These are phyloP conservation scores for Drosophila repletoides DNA, from an alignment of 1,140 invertebrate genomes.

Conservation along the genomic window DNA sequence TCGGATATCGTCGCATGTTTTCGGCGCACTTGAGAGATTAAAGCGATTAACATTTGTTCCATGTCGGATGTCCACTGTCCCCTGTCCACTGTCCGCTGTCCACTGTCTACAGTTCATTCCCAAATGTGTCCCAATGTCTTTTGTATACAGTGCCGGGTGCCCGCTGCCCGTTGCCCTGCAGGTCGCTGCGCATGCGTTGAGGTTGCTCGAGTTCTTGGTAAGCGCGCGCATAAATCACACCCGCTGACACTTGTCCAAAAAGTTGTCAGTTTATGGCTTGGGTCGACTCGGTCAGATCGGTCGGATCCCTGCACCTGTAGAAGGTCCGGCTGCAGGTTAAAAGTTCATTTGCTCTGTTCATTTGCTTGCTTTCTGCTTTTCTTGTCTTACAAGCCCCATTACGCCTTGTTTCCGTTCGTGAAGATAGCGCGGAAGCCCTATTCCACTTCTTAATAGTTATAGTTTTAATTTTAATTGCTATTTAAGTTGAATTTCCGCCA, in stretches of 20 bases:
- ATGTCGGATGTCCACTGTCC: constrained; percentile 51
- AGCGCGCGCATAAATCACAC: constrained; percentile 74
- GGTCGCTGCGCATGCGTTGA: constrained; percentile 72
- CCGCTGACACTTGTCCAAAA: constrained; percentile 73
- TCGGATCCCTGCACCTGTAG: constrained; percentile 55
- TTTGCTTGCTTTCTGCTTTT: not conserved
- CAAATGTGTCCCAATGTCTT: constrained; percentile 26
- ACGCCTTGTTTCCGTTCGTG: constrained; percentile 63
- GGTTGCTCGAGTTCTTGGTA: constrained; percentile 62
- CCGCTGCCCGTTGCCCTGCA: constrained; percentile 26
- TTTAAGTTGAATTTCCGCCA: constrained; percentile 72
- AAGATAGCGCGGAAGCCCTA: constrained; percentile 29
- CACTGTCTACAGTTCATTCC: not conserved
- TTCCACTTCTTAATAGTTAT: constrained; percentile 59
- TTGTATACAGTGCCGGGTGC: not conserved
- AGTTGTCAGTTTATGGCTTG: constrained; percentile 70
- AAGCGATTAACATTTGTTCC: constrained; percentile 78
- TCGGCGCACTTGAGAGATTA: constrained; percentile 79
- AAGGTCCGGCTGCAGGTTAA: constrained; percentile 37
- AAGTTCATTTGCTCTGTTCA: constrained; percentile 46
- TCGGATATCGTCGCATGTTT: constrained; percentile 65
- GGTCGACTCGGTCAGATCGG: constrained; percentile 21
- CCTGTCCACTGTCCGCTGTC: constrained; percentile 15
- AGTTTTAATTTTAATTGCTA: constrained; percentile 77
- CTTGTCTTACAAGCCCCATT: constrained; percentile 72